Percentiles rank a stretch among this genome's conserved stretches.
phyloP scores from a whole-genome alignment of 64 coral and sea anemone species.

The Actinia equina region DNA sequence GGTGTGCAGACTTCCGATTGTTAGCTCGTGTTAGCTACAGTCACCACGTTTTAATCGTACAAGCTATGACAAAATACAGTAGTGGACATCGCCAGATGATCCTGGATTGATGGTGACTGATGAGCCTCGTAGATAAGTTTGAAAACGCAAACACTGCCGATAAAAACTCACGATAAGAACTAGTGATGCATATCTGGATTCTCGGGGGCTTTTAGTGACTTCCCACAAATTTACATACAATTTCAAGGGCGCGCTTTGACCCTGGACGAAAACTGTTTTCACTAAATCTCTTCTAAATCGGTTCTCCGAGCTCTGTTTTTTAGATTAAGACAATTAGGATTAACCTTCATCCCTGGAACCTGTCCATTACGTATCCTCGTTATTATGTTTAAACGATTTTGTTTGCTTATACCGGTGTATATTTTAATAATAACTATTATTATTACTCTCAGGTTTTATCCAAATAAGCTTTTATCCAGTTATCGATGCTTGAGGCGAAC shows the following conservation, averaged over 20 bases:
- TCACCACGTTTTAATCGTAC: slow-evolving; percentile 3
- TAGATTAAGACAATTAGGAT: slow-evolving; percentile 26
- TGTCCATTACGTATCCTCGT: neutral
- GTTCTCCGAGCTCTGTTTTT: neutral
- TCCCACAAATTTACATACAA: slow-evolving; percentile 24
- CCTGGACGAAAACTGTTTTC: neutral
- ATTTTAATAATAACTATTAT: slow-evolving; percentile 28
- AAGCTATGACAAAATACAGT: neutral
- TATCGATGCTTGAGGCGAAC: neutral
- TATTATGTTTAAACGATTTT: slow-evolving; percentile 7
- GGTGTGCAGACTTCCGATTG: neutral
- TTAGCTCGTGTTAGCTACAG: neutral
- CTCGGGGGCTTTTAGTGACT: slow-evolving; percentile 10
- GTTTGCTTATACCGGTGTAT: neutral
- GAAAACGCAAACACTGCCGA: slow-evolving; percentile 12
- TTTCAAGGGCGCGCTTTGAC: slow-evolving; percentile 11
- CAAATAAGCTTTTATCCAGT: slow-evolving; percentile 7
- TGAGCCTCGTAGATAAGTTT: slow-evolving; percentile 8
- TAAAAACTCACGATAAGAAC: neutral
- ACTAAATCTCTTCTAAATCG: slow-evolving; percentile 21
- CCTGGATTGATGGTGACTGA: slow-evolving; percentile 1
- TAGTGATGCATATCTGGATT: neutral
- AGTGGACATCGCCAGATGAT: slow-evolving; percentile 5
- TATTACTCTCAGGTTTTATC: neutral
- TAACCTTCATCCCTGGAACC: neutral